phyloP scores from a whole-genome alignment of 2,113 vertebrate species.

The Pleuronectes platessa region DNA sequence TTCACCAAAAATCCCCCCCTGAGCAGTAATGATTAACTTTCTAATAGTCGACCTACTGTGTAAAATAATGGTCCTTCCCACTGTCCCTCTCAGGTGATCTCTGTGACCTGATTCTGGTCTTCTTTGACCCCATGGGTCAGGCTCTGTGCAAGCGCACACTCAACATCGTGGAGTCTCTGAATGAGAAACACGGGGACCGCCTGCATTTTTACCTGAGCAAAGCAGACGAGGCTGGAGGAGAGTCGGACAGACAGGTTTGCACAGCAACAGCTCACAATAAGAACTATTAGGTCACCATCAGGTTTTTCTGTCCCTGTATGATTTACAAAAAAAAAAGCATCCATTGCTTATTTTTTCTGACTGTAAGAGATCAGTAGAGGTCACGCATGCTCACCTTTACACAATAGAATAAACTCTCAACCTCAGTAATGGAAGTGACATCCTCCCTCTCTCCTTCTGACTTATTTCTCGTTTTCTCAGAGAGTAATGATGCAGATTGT shows the following conservation, averaged over 20 bases:
- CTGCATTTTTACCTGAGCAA: slow-evolving; percentile 87
- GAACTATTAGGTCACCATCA: neutral
- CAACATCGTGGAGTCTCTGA: slow-evolving; percentile 86
- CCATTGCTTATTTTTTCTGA: no score
- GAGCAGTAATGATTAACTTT: no score
- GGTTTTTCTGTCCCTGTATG: neutral
- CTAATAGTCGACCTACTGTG: no score
- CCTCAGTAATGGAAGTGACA: neutral
- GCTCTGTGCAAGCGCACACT: slow-evolving; percentile 88
- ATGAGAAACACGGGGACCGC: slow-evolving; percentile 83
- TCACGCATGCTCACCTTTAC: no score
- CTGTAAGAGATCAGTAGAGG: no score
- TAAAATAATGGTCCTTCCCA: neutral
- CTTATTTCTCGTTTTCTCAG: slow-evolving; percentile 57
- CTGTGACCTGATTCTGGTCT: slow-evolving; percentile 87
- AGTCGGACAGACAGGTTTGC: slow-evolving; percentile 85
- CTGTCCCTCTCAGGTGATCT: slow-evolving; percentile 79
- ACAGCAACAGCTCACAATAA: neutral
- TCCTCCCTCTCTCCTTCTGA: neutral
- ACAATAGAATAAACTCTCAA: no score
- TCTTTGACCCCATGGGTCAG: slow-evolving; percentile 90
- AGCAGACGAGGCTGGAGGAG: slow-evolving; percentile 85
- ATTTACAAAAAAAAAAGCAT: neutral
- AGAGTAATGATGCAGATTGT: slow-evolving; percentile 90
- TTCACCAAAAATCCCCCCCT: no score